These are phyloP conservation scores for Trachelus iudaicus DNA, from an alignment of 2,888 invertebrate genomes.

Conservation along the genomic window DNA sequence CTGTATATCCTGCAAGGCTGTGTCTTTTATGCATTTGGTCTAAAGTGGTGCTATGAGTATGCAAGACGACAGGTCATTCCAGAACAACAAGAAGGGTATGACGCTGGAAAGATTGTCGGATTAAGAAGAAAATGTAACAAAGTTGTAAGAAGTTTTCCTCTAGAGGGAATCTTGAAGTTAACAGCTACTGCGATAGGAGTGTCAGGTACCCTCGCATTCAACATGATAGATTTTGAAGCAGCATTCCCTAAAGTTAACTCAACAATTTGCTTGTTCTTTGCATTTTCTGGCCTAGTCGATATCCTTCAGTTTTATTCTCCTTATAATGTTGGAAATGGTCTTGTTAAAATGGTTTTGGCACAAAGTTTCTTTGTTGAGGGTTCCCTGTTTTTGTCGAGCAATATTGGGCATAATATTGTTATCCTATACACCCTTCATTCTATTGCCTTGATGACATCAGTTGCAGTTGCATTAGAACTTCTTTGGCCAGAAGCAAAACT, in stretches of 20 bases:
- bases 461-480: constrained; percentile 49
- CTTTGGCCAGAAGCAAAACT: constrained; percentile 56
- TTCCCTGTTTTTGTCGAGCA: constrained; percentile 54
- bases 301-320: constrained; percentile 63
- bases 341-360: constrained; percentile 59
- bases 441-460: constrained; percentile 49
- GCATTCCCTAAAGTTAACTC: constrained; percentile 57
- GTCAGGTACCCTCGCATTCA: constrained; percentile 48
- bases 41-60: constrained; percentile 59
- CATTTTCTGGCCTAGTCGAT: constrained; percentile 63
- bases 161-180: constrained; percentile 55
- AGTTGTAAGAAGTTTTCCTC: constrained; percentile 45
- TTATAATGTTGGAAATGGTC: constrained; percentile 54
- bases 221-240: constrained; percentile 39
- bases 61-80: constrained; percentile 36
- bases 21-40: constrained; percentile 55
- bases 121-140: constrained; percentile 33
- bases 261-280: constrained; percentile 63
- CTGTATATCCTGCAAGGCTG: constrained; percentile 52
- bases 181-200: constrained; percentile 55
- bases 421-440: constrained; percentile 43
- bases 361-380: constrained; percentile 63
- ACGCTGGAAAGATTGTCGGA: constrained; percentile 30
- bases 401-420: constrained; percentile 28
- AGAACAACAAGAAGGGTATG: constrained; percentile 30